phyloP scores from a whole-genome alignment of 2,888 invertebrate species.

The Sclerodermus sp. region DNA sequence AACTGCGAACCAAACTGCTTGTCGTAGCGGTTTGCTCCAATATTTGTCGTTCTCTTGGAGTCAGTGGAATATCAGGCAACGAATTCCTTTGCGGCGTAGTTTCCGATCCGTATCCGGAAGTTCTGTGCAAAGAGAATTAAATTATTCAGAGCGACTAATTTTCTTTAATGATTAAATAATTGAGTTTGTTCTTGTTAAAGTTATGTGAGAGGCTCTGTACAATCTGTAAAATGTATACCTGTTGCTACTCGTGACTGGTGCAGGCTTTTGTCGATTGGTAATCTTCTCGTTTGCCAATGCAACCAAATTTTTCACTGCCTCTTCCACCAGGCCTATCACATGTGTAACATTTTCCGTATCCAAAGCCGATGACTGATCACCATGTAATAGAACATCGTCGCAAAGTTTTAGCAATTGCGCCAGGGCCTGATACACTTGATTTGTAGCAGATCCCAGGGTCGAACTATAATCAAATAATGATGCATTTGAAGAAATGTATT shows the following conservation, averaged over 20 bases:
- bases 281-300: slow-evolving; percentile 82
- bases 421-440: slow-evolving; percentile 82
- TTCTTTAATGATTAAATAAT: no score
- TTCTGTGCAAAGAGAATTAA: slow-evolving; percentile 31
- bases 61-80: slow-evolving; percentile 78
- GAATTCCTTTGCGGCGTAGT: slow-evolving; percentile 66
- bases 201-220: no score
- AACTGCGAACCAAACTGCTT: slow-evolving; percentile 68
- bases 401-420: slow-evolving; percentile 86
- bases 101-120: slow-evolving; percentile 53
- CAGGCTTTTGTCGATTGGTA: slow-evolving; percentile 62
- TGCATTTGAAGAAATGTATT: neutral
- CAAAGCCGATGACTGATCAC: slow-evolving; percentile 68
- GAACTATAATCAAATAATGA: slow-evolving; percentile 59
- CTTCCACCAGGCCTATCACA: slow-evolving; percentile 71
- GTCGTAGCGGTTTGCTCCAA: slow-evolving; percentile 64
- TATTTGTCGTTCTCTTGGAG: slow-evolving; percentile 74
- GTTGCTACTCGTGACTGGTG: slow-evolving; percentile 44
- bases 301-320: slow-evolving; percentile 77
- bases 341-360: slow-evolving; percentile 68
- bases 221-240: slow-evolving; percentile 39
- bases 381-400: slow-evolving; percentile 82
- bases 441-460: slow-evolving; percentile 75
- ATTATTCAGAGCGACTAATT: neutral
- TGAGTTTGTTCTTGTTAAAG: no score